Percentiles rank a stretch among this genome's conserved stretches.
phyloP scores from a whole-genome alignment of 2,797 vertebrate genomes.

The Syndactyla subalaris region DNA sequence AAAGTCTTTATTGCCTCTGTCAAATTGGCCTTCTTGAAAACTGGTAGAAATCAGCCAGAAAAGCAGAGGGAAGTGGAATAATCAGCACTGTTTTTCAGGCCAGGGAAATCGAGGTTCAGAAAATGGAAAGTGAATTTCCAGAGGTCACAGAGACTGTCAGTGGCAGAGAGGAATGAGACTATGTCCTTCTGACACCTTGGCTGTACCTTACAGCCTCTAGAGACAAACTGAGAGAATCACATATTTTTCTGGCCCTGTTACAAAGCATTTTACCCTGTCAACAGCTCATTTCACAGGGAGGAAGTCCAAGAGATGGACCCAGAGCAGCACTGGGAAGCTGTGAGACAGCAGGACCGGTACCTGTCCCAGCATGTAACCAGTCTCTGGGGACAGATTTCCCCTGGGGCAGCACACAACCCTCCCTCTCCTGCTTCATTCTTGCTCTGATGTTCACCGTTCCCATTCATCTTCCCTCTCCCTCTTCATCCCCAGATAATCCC shows the following conservation, averaged over 20 bases:
- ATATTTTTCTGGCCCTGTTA: not conserved
- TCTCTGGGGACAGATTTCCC: not conserved
- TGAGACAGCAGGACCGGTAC: not conserved
- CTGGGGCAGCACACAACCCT: not conserved
- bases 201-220: not conserved
- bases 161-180: not conserved
- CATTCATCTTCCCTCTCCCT: not conserved
- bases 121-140: not conserved
- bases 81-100: not conserved
- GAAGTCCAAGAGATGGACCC: not conserved
- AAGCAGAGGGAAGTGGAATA: not conserved
- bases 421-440: not conserved
- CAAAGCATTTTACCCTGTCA: not conserved
- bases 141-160: not conserved
- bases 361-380: not conserved
- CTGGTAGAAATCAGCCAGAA: not conserved
- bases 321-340: not conserved
- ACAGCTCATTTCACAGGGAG: not conserved
- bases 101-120: not conserved
- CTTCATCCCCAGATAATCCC: slow-evolving; percentile 12
- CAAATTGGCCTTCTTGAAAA: not conserved
- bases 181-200: not conserved
- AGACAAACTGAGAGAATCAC: not conserved
- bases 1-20: not conserved
- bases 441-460: not conserved